These are phyloP conservation scores for Zygaena filipendulae DNA, from an alignment of 2,888 invertebrate genomes.

Conservation along the genomic window DNA sequence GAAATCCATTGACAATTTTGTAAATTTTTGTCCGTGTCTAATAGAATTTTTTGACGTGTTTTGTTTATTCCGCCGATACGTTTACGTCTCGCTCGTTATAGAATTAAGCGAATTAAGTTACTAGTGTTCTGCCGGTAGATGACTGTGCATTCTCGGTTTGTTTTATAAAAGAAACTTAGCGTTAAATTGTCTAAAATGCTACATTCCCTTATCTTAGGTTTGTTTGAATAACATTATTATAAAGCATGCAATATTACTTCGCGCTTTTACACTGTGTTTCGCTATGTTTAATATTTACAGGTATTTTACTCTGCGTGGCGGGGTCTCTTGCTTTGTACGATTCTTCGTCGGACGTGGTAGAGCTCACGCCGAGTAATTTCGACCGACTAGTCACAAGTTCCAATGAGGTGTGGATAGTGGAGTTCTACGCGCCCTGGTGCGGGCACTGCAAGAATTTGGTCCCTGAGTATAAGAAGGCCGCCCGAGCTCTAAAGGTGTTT, in stretches of 20 bases:
- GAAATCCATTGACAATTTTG: constrained; percentile 54
- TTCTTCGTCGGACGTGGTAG: constrained; percentile 80
- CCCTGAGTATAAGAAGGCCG: constrained; percentile 94
- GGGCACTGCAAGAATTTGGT: constrained; percentile 91
- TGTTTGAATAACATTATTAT: constrained; percentile 39
- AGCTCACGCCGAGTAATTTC: constrained; percentile 89
- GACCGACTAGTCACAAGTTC: constrained; percentile 83
- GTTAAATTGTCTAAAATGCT: constrained; percentile 40
- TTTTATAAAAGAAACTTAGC: no score
- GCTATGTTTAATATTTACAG: constrained; percentile 22
- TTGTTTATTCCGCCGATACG: no score
- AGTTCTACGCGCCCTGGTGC: constrained; percentile 98
- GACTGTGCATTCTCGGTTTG: no score
- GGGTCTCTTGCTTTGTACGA: constrained; percentile 70
- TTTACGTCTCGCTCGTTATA: no score
- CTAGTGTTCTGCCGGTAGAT: no score
- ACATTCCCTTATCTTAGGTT: constrained; percentile 38
- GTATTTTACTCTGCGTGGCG: constrained; percentile 40
- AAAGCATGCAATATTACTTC: constrained; percentile 25
- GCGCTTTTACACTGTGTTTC: constrained; percentile 25
- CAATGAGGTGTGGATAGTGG: constrained; percentile 94
- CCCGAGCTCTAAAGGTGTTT: constrained; percentile 91
- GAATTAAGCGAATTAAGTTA: no score
- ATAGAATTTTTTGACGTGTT: constrained; percentile 50
- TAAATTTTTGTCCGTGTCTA: constrained; percentile 17